Evolutionary conservation across 2,888 invertebrate genomes (phyloP).

Genomic region (Caenorhabditis virilis): DNA sequence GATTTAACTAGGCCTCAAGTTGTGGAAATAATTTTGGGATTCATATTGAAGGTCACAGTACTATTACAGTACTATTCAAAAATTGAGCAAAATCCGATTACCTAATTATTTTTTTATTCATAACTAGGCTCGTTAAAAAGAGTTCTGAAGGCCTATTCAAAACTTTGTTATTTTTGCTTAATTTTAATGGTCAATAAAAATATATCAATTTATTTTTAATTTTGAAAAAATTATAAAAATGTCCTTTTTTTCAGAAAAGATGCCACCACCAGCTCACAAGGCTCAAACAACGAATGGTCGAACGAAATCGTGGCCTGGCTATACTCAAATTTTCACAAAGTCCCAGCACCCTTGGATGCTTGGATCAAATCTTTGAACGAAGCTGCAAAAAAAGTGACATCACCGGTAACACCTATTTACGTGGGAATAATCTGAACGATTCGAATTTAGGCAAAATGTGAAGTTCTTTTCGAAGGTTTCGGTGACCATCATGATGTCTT

Average conservation of each 20-base stretch:
- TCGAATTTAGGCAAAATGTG: constrained; percentile 58
- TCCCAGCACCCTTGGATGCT: constrained; percentile 66
- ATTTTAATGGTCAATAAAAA: too few relatives aligned
- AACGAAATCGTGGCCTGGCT: constrained; percentile 61
- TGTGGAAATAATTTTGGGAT: too few relatives aligned
- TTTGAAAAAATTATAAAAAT: too few relatives aligned
- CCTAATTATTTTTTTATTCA: too few relatives aligned
- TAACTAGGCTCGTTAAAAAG: too few relatives aligned
- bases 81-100: too few relatives aligned
- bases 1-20: too few relatives aligned
- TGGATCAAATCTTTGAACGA: constrained; percentile 71
- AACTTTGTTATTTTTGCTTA: too few relatives aligned
- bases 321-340: constrained; percentile 55
- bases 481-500: constrained; percentile 50
- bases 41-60: too few relatives aligned
- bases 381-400: constrained; percentile 68
- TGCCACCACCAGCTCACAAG: too few relatives aligned
- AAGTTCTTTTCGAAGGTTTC: constrained; percentile 64
- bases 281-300: constrained; percentile 56
- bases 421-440: neutral
- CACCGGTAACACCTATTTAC: constrained; percentile 59
- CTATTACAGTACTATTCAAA: too few relatives aligned
- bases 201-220: neutral
- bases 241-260: constrained; percentile 5
- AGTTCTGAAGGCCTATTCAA: too few relatives aligned